Conservation (phyloP, 2,888 invertebrate species). For the Drosophila subquinaria region DNA sequence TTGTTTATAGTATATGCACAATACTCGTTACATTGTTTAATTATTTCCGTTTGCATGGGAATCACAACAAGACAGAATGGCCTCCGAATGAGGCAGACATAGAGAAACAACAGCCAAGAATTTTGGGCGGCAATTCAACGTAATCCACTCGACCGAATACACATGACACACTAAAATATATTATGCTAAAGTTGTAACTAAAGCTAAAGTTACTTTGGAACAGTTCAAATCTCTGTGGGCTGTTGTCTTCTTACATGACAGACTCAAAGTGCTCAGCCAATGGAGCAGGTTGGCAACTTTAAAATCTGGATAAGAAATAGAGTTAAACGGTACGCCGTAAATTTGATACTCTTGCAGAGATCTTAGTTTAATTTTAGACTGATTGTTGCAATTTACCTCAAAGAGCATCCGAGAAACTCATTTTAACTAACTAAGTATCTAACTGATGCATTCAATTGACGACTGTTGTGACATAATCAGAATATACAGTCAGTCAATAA, state of each 20-base stretch:
- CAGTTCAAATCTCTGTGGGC: background rate
- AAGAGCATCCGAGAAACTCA: background rate
- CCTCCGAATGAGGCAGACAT: slow-evolving; percentile 29
- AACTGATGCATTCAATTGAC: background rate
- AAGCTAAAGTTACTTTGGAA: background rate
- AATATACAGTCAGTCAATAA: background rate
- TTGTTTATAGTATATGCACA: background rate
- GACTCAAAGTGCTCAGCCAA: background rate
- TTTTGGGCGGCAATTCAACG: slow-evolving; percentile 8
- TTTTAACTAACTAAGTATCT: background rate
- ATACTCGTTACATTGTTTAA: slow-evolving; percentile 46
- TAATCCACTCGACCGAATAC: slow-evolving; percentile 9
- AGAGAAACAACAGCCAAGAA: slow-evolving; percentile 4
- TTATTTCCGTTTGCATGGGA: slow-evolving; percentile 70
- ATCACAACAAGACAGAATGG: slow-evolving; percentile 25
- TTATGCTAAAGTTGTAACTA: slow-evolving; percentile 4
- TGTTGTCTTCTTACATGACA: slow-evolving; percentile 2
- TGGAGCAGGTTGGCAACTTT: background rate
- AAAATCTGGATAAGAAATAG: background rate
- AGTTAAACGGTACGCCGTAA: background rate
- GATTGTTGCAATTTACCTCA: too few species aligned
- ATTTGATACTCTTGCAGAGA: too few species aligned
- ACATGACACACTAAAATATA: slow-evolving; percentile 21
- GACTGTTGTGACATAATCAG: background rate
- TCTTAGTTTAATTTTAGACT: too few species aligned